Base-by-base conservation (phyloP, 1,140 invertebrate genomes). In the Bombus ignitus region DNA sequence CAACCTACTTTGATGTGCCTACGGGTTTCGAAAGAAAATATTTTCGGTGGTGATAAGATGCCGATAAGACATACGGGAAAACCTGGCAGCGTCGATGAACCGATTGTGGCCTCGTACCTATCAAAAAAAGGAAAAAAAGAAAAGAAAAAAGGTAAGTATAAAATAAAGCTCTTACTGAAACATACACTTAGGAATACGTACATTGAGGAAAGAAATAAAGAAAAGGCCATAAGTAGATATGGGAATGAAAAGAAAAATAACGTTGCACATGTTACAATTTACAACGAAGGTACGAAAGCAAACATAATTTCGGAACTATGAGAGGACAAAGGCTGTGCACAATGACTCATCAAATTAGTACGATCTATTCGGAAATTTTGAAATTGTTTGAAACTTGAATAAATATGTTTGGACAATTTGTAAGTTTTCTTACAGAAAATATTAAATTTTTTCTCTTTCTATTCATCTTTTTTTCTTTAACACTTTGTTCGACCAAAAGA, bases 1-100 rank as follows among this genome's bases (percentile, higher is more conserved):
- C 94, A 94, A 95, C 94, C 93, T 95, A 95, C 94, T 93, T 93
- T 94, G 92, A 91, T 94, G 93, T 94, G 91, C 91, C 93, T 94
- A 94, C 92, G 86, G 91, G 92, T 92, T 91, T 89, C 79, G 77
- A 89, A 87, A 90, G 74, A 92, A 90, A 89, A 87, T 91, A 92
- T 90, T 90, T 70, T 89, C 84, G 74, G 84, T 87, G 76, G 81
- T 87, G 87, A 85, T 87, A 88, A 83, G 85, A 88, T 84, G 84
- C 70, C 86, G 83, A 59, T 87, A 86, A 88, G 85, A 89, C 75
- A 90, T 86, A 89, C 77, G 81, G 76, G 83, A 86, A 86, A 78
- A 72, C 68, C 68, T 62, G 71, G 39, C 76, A 39, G 28, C 68
- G 77, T 73, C 83, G 83, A 80, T 80, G 53, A 85, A 85, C 76